Conservation (phyloP, 2,797 vertebrate genomes). For the Pampus argenteus region DNA sequence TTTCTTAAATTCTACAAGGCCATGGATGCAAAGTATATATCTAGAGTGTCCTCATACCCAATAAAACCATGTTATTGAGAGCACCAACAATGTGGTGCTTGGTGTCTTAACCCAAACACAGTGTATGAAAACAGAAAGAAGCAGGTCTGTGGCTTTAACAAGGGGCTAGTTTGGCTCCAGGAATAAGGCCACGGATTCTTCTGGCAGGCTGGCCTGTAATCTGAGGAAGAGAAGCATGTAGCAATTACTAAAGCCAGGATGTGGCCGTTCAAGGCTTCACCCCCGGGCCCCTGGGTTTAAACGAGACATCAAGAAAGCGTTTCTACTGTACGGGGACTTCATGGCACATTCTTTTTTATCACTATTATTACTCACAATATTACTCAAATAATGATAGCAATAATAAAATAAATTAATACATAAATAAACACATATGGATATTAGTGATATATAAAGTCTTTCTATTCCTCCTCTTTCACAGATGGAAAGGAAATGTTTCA, state of each 20-base stretch:
- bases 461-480: neutral
- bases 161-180: slow-evolving; percentile 83
- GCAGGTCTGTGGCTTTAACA: slow-evolving; percentile 81
- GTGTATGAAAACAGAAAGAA: slow-evolving; percentile 82
- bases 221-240: slow-evolving; percentile 82
- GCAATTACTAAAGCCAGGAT: slow-evolving; percentile 85
- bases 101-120: slow-evolving; percentile 75
- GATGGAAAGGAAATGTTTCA: neutral
- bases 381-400: too few species aligned
- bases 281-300: slow-evolving; percentile 65
- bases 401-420: neutral
- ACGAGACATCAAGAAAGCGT: slow-evolving; percentile 45
- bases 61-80: slow-evolving; percentile 71
- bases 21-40: slow-evolving; percentile 66
- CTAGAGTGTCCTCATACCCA: slow-evolving; percentile 60
- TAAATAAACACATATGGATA: neutral
- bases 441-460: neutral
- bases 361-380: too few species aligned
- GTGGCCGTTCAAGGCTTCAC: slow-evolving; percentile 78
- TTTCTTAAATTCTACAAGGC: slow-evolving; percentile 73
- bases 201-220: slow-evolving; percentile 84
- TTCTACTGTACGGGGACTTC: slow-evolving; percentile 48
- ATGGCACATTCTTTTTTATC: slow-evolving; percentile 31
- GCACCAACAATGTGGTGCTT: slow-evolving; percentile 72
- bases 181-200: slow-evolving; percentile 81